These are phyloP conservation scores for Alauda arvensis DNA, from an alignment of 2,797 vertebrate species.

Conservation along the genomic window DNA sequence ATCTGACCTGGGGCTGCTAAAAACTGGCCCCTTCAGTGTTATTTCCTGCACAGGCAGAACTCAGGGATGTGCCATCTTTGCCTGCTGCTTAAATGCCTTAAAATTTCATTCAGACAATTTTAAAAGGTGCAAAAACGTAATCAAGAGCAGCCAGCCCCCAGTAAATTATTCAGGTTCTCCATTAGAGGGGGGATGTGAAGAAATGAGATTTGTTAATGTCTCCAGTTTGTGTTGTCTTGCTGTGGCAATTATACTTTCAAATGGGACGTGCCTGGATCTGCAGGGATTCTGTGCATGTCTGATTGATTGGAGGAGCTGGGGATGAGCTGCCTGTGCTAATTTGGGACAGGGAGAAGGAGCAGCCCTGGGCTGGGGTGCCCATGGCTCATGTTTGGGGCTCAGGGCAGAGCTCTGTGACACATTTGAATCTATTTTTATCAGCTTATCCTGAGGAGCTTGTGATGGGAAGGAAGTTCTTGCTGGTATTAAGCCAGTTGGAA, in stretches of 20 bases:
- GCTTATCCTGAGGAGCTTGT: neutral
- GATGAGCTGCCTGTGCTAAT: slow-evolving; percentile 3
- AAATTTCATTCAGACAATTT: slow-evolving; percentile 22
- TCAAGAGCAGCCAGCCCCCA: slow-evolving; percentile 19
- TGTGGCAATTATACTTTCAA: slow-evolving; percentile 60
- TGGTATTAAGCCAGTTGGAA: neutral
- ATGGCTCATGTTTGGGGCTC: neutral
- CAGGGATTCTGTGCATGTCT: neutral
- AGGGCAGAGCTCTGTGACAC: neutral
- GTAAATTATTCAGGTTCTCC: slow-evolving; percentile 30
- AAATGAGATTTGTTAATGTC: slow-evolving; percentile 18
- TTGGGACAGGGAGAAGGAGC: neutral
- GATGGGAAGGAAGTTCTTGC: neutral
- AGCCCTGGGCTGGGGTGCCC: neutral
- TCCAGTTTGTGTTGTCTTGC: slow-evolving; percentile 51
- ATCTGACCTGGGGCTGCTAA: neutral
- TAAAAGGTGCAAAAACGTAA: slow-evolving; percentile 35
- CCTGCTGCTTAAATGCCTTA: neutral
- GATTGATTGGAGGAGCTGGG: slow-evolving; percentile 15
- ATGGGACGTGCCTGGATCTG: neutral
- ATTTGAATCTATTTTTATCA: neutral
- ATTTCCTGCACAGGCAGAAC: neutral
- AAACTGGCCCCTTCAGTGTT: neutral
- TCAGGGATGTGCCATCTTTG: neutral
- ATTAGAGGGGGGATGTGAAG: neutral